These are phyloP conservation scores for Paralinhomoeus sp. DNA, from an alignment of 2,888 invertebrate genomes.

Conservation along the genomic window DNA sequence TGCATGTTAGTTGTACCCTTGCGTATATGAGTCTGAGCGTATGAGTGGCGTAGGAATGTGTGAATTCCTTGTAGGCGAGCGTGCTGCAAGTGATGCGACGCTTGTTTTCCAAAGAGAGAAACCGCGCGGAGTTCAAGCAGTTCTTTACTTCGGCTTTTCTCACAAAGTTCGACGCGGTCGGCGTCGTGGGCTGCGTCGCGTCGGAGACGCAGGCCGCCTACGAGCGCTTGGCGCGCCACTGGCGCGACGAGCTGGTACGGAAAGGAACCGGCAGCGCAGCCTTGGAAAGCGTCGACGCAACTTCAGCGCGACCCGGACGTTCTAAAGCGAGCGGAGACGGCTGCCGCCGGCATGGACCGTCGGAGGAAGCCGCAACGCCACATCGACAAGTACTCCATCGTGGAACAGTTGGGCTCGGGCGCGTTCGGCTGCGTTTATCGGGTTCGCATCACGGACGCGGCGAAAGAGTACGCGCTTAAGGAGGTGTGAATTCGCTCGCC, in stretches of 20 bases:
- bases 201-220: too few species aligned
- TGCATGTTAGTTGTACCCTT: too few species aligned
- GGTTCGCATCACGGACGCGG: constrained; percentile 24
- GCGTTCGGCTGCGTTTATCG: constrained; percentile 33
- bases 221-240: constrained; percentile 18
- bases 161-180: constrained; percentile 29
- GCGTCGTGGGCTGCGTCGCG: constrained; percentile 29
- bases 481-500: constrained; percentile 19
- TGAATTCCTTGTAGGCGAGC: too few species aligned
- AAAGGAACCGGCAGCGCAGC: too few species aligned
- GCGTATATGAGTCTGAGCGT: too few species aligned
- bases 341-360: background rate
- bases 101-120: constrained; percentile 30
- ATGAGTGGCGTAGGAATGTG: too few species aligned
- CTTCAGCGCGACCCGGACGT: too few species aligned
- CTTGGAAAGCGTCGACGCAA: too few species aligned
- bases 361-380: constrained; percentile 14
- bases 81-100: constrained; percentile 29
- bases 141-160: constrained; percentile 28
- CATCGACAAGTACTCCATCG: constrained; percentile 29
- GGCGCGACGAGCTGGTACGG: constrained; percentile 2
- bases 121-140: constrained; percentile 27
- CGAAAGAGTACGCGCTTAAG: constrained; percentile 26
- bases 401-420: constrained; percentile 30
- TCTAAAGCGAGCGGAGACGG: background rate